Conservation (phyloP, 2,113 vertebrate species). For the Phoenicopterus ruber region DNA sequence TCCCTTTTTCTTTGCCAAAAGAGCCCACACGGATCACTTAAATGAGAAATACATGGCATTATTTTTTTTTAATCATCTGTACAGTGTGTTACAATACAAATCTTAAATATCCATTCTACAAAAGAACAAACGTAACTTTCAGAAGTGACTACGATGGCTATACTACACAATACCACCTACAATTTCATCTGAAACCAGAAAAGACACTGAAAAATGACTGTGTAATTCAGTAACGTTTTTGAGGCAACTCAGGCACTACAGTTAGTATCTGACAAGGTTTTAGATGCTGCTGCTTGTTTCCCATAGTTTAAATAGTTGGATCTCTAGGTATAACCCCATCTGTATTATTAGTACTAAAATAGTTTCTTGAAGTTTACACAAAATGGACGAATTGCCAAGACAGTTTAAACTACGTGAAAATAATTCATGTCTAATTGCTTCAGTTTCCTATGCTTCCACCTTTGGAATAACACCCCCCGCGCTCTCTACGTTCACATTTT, state of each 20-base stretch:
- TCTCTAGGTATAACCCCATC: not conserved
- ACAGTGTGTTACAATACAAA: slow-evolving; percentile 21
- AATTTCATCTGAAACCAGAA: not conserved
- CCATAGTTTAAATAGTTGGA: not conserved
- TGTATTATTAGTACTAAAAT: slow-evolving; percentile 48
- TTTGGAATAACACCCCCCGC: not conserved
- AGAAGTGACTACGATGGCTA: not conserved
- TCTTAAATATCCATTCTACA: slow-evolving; percentile 40
- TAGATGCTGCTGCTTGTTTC: not conserved
- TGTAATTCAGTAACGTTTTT: slow-evolving; percentile 26
- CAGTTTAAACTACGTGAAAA: not conserved
- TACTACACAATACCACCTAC: not conserved
- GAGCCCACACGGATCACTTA: not conserved
- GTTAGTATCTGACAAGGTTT: not conserved
- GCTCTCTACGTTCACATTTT: slow-evolving; percentile 47
- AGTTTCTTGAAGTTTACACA: slow-evolving; percentile 2
- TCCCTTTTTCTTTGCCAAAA: not conserved
- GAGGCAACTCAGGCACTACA: slow-evolving; percentile 57
- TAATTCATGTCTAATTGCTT: not conserved
- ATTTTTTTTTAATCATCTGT: not conserved
- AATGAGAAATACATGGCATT: not conserved
- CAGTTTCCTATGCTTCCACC: not conserved
- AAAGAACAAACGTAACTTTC: slow-evolving; percentile 45
- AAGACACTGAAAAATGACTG: not conserved
- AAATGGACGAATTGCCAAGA: slow-evolving; percentile 18